Base-by-base conservation (phyloP, 2,113 vertebrate species). In the Hemiprocne comata region DNA sequence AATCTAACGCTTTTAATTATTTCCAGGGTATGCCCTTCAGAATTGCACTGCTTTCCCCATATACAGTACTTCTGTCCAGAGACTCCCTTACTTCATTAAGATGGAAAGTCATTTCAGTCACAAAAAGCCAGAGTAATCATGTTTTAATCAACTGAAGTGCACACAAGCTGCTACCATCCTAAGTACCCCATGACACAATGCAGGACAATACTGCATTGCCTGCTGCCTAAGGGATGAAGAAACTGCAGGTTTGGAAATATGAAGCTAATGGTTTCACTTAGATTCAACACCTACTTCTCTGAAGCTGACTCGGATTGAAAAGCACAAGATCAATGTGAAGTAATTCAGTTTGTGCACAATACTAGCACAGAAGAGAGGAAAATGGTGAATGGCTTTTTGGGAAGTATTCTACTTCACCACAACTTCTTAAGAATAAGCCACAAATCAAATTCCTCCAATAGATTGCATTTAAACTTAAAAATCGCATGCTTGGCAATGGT, bases 1-100 rank as follows among this genome's bases (percentile, higher is more conserved):
- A 96, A 94, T 40, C 4, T 17, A 91, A 92, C 3, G 4, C 50
- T 96, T 93, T 92, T 87, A 94, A 96, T 96, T 94, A 94, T 89
- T 94, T 94, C 87, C 94, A 87, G 84, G 54, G 40, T 91, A 85
- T 92, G 73, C 84, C 91, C 89, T 95, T 96, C 84, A 95, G 91
- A 94, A 95, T 79, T 85, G 77, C 87, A 89, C 6, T 61, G 58
- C 93, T 84, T 85, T 94, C 66, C 84, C 70, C 76, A 70, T 3
- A 75, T 50, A 84, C 51, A 78, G 62, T 65, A 61, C 91, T 94
- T 92, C 95, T 89, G 89, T 67, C 93, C 89, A 87, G 94, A 95
- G 93, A 97, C 84, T 96, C 89, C 93, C 94, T 87, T 58, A 69
- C 77, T 94, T 96, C 89, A 94, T 95, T 94, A 96, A 89, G 84